A percentile compares a stretch with the other conserved stretches of the same genome.
phyloP scores from a whole-genome alignment of 1,140 invertebrate genomes.

The Ceratitis capitata region DNA sequence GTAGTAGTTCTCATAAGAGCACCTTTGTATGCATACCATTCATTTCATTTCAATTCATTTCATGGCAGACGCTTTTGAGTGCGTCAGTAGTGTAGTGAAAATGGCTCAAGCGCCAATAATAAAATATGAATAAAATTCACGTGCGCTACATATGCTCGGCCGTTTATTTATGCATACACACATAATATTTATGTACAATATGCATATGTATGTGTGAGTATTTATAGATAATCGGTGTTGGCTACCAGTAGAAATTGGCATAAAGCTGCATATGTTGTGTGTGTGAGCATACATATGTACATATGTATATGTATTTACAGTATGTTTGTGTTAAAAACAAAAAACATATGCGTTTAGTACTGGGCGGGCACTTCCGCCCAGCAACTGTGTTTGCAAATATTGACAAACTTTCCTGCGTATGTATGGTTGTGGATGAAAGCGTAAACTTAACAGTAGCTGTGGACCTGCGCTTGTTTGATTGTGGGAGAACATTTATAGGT shows the following conservation, averaged over 20 bases:
- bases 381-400: neutral
- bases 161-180: neutral
- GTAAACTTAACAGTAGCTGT: no score
- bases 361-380: neutral
- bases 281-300: neutral
- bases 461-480: neutral
- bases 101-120: constrained; percentile 7
- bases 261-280: no score
- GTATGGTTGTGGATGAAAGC: no score
- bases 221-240: neutral
- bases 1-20: neutral
- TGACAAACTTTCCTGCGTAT: neutral
- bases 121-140: neutral
- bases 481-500: no score
- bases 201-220: neutral
- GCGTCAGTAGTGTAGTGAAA: neutral
- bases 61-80: neutral
- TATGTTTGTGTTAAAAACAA: no score
- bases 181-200: neutral
- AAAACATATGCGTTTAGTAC: neutral
- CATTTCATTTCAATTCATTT: neutral
- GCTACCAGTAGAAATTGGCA: neutral
- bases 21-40: neutral
- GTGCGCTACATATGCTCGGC: neutral
- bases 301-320: neutral